Base-by-base conservation (phyloP, 2,888 invertebrate species). In the Tortricodes alternella region DNA sequence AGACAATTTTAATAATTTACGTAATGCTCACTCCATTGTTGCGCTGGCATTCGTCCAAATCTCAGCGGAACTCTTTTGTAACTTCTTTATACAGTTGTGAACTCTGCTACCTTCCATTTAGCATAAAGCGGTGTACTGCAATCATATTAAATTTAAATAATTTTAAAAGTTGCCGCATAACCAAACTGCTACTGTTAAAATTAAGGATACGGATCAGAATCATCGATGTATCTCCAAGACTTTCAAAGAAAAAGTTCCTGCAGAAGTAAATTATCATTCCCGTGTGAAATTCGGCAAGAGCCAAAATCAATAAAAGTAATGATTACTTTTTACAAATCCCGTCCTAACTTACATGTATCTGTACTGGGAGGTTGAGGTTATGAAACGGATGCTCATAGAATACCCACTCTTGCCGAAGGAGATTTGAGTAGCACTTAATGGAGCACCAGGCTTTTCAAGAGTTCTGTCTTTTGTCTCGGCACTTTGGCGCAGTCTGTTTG, bases 341-440 rank as follows among this genome's bases (percentile, higher is more conserved):
- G 7, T 6, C 16, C 9, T 18, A 15, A 9, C 29, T 4, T 16
- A 8, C 18, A 18, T 29, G 18, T 19, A 44, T 44, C 27, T 13
- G 29, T 32, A 23, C 32, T 21, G 23, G 8, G 23, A 29, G 11
- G 7, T 8, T 16, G 27, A 18, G 18, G 27, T 44, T 29, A 37
- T 24, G 35, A 6, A 57, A 46, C 23, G 41, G 41, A 44, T 38
- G 35, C 35, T 58, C 43, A 6, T 21, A 37, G 46, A 43, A 46
- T 53, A 27, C 48, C 27, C 35, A n/a, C 46, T 43, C 50, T 58
- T 56, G 51, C 65, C 59, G 62, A 61, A 64, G 66, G 62, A 65
- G 67, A 65, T 71, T 75, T 73, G 65, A 71, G 75, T 68, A 62
- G 65, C 65, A 67, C 74, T 78, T 73, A 65, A 70, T 65, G 59